Evolutionary conservation across 2,113 vertebrate species (phyloP).

Genomic region (Aptenodytes forsteri): DNA sequence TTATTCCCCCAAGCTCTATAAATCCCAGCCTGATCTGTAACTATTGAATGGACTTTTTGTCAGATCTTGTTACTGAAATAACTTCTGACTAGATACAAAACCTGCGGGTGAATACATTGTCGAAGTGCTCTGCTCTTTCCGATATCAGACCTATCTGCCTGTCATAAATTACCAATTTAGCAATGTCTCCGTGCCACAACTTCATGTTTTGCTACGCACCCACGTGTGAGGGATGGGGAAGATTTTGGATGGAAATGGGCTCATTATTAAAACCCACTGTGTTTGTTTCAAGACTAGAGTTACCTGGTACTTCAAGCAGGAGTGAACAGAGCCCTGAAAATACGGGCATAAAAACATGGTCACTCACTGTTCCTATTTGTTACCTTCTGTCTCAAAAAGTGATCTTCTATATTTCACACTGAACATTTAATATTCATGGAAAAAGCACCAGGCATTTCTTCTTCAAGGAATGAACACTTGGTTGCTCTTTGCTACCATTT

Average conservation of each 20-base stretch:
- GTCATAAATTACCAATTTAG: not conserved
- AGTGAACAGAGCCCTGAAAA: not conserved
- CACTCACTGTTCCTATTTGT: not conserved
- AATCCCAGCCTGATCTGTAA: conserved; percentile 33
- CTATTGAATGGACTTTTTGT: conserved; percentile 34
- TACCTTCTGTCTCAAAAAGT: not conserved
- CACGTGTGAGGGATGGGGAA: not conserved
- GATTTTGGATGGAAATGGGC: not conserved
- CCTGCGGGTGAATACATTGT: not conserved
- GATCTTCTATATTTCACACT: not conserved
- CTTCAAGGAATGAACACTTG: not conserved
- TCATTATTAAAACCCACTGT: not conserved
- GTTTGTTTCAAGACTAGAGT: not conserved
- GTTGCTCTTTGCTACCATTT: not conserved
- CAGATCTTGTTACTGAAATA: conserved; percentile 45
- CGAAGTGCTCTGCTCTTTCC: not conserved
- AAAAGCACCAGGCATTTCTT: not conserved
- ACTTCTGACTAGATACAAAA: conserved; percentile 17
- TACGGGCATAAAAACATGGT: not conserved
- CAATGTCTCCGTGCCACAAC: not conserved
- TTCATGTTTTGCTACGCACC: not conserved
- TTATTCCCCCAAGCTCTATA: conserved; percentile 19
- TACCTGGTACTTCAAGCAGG: not conserved
- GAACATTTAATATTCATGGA: not conserved
- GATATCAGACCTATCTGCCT: not conserved